Percentiles rank a stretch among this genome's conserved stretches.
These are phyloP conservation scores for Hystrix brachyura DNA, from an alignment of 2,113 vertebrate genomes.

Conservation along the genomic window DNA sequence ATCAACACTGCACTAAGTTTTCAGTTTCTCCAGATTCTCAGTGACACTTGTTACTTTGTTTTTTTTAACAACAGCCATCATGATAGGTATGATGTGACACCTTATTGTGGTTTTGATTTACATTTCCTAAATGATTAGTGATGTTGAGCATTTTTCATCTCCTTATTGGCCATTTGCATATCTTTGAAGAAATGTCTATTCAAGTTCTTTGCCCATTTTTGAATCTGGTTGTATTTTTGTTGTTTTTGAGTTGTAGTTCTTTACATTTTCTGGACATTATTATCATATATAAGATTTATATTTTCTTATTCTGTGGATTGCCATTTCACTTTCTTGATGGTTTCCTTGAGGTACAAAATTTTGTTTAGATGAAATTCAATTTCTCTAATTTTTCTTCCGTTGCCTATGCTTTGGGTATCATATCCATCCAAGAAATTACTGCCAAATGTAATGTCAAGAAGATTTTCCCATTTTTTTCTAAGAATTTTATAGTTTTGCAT, in stretches of 20 bases:
- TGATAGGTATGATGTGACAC: not conserved
- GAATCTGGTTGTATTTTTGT: not conserved
- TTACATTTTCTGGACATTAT: slow-evolving; percentile 5
- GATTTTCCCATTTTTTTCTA: not conserved
- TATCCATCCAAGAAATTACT: not conserved
- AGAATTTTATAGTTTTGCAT: slow-evolving; percentile 7
- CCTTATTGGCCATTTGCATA: not conserved
- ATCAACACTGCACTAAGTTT: not conserved
- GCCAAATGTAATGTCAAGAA: not conserved
- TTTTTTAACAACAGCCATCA: not conserved
- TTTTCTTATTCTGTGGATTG: not conserved
- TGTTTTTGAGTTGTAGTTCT: not conserved
- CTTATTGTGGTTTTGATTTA: not conserved
- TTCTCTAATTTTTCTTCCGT: not conserved
- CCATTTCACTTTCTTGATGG: not conserved
- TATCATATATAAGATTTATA: not conserved
- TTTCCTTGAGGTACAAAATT: not conserved
- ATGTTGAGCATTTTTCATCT: not conserved
- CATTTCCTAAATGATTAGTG: not conserved
- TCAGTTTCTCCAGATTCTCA: not conserved
- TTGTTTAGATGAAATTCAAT: not conserved
- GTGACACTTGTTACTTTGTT: not conserved
- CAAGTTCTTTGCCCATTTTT: slow-evolving; percentile 1
- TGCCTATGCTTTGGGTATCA: not conserved
- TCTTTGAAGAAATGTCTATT: slow-evolving; percentile 15